Conservation (phyloP, 2,113 vertebrate species). For the Mixornis gularis region DNA sequence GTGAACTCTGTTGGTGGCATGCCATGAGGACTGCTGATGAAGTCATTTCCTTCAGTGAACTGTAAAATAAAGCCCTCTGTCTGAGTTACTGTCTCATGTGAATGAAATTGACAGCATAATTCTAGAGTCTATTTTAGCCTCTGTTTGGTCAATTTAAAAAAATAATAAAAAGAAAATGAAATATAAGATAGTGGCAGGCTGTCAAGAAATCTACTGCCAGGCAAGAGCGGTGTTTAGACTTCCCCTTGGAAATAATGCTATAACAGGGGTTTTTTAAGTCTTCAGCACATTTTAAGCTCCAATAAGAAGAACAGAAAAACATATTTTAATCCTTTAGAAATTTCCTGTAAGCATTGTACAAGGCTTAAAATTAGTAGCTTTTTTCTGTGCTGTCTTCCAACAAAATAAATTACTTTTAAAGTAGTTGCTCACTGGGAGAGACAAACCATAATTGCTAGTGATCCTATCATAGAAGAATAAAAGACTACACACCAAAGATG, state of each 20-base stretch:
- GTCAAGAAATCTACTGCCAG: background rate
- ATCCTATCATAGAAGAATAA: background rate
- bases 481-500: background rate
- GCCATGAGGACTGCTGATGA: background rate
- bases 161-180: background rate
- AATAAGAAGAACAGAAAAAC: background rate
- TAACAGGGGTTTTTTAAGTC: background rate
- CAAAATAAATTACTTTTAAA: conserved; percentile 9
- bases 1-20: background rate
- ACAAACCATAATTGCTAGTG: background rate
- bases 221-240: background rate
- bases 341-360: background rate
- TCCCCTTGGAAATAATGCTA: background rate
- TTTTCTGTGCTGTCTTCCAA: background rate
- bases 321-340: background rate
- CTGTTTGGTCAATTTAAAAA: conserved; percentile 3
- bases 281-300: background rate
- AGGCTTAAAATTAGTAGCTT: background rate
- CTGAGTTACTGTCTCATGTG: background rate
- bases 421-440: background rate
- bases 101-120: background rate
- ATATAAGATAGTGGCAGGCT: background rate
- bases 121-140: background rate
- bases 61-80: background rate
- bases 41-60: background rate